Evolutionary conservation across 2,113 vertebrate species (phyloP).

Genomic region (Siphamia tubifer): DNA sequence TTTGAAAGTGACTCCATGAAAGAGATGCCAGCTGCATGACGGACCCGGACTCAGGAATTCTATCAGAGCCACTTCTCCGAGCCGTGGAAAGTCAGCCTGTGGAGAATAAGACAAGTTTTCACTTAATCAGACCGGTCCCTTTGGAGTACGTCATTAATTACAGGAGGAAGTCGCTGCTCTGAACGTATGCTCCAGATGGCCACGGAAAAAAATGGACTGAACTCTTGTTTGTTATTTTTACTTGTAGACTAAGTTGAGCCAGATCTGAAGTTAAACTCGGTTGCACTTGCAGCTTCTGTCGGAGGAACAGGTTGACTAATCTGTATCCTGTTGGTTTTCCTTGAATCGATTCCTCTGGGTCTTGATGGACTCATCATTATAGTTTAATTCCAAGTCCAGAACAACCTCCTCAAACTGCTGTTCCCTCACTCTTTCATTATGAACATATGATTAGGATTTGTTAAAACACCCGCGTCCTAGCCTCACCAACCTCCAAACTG

Average conservation of each 20-base stretch:
- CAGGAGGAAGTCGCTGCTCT: conserved; percentile 49
- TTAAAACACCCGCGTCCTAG: too few species aligned
- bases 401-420: too few species aligned
- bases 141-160: conserved; percentile 69
- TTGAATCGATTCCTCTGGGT: too few species aligned
- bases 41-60: conserved; percentile 60
- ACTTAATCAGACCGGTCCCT: conserved; percentile 67
- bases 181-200: conserved; percentile 54
- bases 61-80: conserved; percentile 20
- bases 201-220: not conserved
- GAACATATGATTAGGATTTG: too few species aligned
- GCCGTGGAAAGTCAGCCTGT: conserved; percentile 36
- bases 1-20: conserved; percentile 73
- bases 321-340: too few species aligned
- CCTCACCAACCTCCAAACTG: too few species aligned
- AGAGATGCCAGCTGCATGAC: conserved; percentile 65
- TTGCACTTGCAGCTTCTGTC: too few species aligned
- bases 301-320: too few species aligned
- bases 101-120: conserved; percentile 64
- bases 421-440: too few species aligned
- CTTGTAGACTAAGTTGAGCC: not conserved
- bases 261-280: too few species aligned
- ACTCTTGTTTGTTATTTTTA: conserved; percentile 37
- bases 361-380: too few species aligned
- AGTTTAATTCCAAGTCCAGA: too few species aligned